Base-by-base conservation (phyloP, 1,140 invertebrate genomes). In the Rhopalosiphum maidis region DNA sequence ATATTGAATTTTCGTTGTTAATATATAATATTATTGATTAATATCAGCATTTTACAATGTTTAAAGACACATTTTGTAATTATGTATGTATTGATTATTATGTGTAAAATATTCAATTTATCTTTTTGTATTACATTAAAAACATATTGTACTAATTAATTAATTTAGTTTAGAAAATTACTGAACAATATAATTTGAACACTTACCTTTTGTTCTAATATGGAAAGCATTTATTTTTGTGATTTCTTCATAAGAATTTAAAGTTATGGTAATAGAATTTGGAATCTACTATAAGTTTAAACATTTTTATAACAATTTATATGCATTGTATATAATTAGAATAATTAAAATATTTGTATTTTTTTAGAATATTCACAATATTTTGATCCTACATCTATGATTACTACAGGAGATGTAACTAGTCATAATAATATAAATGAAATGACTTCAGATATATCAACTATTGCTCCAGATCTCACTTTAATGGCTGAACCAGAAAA, bases 371-470 rank as follows among this genome's bases (percentile, higher is more conserved):
- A 85, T 41, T 46, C 82, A 93, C 68, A 93, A 54, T 93, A 86
- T 48, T 86, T 55, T 86, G 91, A 93, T 83, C 91, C 91, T 43
- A 54, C 82, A 43, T 93, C 91, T n/a, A 93, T 93, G 48, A 41
- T 43, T 43, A 86, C 86, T 15, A 11, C 77, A 21, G 91, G 51
- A 86, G 91, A 93, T 54, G 41, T 55, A 30, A 51, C 30, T 35
- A 93, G 7, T 41, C 48, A 92, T 55, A 86, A 41, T 86, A 93
- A 54, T 54, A 82, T 41, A 25, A 93, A 93, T 86, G 91, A 93
- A 93, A 93, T 93, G 91, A 93, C 91, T 37, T 86, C 91, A 41
- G 91, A 93, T 55, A 93, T 93, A 51, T 93, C 91, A 18, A 93
- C 91, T 2, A 93, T 93, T 54, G 23, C 82, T 86, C 23, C 91